A percentile compares a stretch with the other conserved stretches of the same genome.
phyloP scores from a whole-genome alignment of 2,113 vertebrate genomes.

The Oriolus oriolus region DNA sequence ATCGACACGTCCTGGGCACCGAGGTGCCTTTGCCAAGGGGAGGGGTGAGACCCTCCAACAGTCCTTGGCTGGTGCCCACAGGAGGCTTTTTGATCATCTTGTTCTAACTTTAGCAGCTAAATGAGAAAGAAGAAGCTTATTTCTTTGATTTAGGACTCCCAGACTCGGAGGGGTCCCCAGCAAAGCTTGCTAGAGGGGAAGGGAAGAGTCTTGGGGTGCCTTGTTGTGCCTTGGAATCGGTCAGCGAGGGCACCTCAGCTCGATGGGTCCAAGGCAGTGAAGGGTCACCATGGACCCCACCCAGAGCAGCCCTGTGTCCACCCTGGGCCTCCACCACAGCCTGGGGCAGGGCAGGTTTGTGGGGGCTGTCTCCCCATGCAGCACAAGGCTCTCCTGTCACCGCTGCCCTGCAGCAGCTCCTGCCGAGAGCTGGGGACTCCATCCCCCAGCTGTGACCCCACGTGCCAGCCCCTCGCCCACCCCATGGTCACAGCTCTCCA shows the following conservation, averaged over 20 bases:
- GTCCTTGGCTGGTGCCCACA: neutral
- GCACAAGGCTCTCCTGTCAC: neutral
- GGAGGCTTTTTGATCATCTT: neutral
- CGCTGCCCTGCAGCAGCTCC: neutral
- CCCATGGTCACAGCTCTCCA: neutral
- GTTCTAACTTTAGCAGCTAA: neutral
- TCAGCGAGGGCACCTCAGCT: fast-evolving
- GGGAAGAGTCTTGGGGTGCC: neutral
- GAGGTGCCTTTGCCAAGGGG: fast-evolving
- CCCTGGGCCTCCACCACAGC: neutral
- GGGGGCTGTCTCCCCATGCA: neutral
- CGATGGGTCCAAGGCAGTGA: fast-evolving
- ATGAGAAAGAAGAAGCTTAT: neutral
- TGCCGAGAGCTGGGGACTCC: neutral
- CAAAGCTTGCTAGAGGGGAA: neutral
- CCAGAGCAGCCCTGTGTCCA: neutral
- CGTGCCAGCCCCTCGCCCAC: neutral
- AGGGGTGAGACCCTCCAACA: fast-evolving
- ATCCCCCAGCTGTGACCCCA: neutral
- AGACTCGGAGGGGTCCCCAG: neutral
- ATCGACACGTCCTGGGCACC: fast-evolving
- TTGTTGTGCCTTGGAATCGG: neutral
- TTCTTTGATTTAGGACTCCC: neutral
- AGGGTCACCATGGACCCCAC: neutral
- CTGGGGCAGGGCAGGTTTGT: neutral